Evolutionary conservation across 2,113 vertebrate genomes (phyloP).

Genomic region (human (Homo sapiens)): DNA sequence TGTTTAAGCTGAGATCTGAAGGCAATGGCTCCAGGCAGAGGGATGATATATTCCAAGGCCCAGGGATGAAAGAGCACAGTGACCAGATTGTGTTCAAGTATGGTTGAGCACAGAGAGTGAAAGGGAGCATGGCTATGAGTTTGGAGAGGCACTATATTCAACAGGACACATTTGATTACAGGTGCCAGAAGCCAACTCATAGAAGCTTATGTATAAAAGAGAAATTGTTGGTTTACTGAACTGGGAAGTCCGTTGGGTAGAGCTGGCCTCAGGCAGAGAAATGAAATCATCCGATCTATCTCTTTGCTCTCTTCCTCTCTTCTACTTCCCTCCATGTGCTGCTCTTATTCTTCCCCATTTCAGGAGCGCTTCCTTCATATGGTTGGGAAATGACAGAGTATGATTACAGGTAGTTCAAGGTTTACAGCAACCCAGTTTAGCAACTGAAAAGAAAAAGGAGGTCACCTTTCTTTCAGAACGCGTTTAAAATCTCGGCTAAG

Average conservation of each 20-base stretch:
- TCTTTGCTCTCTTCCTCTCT: neutral
- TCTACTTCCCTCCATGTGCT: neutral
- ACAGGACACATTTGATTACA: neutral
- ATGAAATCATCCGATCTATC: neutral
- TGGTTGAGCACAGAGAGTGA: neutral
- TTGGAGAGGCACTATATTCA: neutral
- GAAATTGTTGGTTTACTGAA: neutral
- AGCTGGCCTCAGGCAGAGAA: neutral
- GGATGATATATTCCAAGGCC: neutral
- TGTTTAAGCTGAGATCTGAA: neutral
- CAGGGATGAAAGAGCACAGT: neutral
- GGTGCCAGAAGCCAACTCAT: neutral
- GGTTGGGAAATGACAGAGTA: neutral
- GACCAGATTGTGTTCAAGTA: neutral
- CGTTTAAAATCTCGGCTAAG: neutral
- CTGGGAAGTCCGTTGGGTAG: neutral
- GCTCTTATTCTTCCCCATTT: neutral
- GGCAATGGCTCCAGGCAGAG: neutral
- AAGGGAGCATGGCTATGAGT: neutral
- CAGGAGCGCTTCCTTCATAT: neutral
- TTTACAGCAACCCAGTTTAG: neutral
- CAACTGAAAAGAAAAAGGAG: neutral
- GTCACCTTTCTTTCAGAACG: neutral
- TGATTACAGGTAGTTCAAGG: neutral
- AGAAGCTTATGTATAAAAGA: neutral